Percentiles rank a stretch among this genome's conserved stretches.
Evolutionary conservation across 2,113 vertebrate species (phyloP).

Genomic region (Microcebus ravelobensis): DNA sequence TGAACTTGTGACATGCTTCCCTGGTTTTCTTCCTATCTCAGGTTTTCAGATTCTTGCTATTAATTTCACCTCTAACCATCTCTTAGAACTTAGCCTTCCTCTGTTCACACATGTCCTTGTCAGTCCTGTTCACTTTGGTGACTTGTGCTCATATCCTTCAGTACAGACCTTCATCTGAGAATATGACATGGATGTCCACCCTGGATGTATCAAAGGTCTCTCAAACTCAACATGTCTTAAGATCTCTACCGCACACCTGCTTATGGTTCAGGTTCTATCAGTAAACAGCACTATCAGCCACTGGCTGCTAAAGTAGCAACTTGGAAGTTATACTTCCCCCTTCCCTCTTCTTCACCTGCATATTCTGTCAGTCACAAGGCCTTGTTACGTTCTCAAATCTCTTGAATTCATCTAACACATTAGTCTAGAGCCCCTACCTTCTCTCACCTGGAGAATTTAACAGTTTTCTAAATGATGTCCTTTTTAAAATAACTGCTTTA

Average conservation of each 20-base stretch:
- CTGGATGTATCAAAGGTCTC: not conserved
- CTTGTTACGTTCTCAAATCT: not conserved
- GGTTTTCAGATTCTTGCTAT: not conserved
- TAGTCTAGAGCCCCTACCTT: not conserved
- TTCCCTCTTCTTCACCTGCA: not conserved
- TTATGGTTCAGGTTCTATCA: not conserved
- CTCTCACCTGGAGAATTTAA: not conserved
- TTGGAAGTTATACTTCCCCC: not conserved
- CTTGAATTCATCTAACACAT: not conserved
- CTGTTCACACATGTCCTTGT: not conserved
- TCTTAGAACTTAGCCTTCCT: not conserved
- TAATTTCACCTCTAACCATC: not conserved
- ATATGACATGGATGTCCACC: not conserved
- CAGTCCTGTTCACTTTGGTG: not conserved
- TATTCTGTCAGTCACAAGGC: not conserved
- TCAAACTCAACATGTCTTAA: not conserved
- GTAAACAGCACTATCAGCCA: not conserved
- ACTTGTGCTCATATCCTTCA: not conserved
- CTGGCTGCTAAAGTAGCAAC: not conserved
- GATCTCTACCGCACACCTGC: not conserved
- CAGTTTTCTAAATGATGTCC: not conserved
- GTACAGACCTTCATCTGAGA: not conserved
- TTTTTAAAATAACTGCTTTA: not conserved
- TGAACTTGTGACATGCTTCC: not conserved
- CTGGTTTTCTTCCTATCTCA: not conserved